Evolutionary conservation across 2,888 invertebrate species (phyloP).

Genomic region (Chloroclysta siterata): DNA sequence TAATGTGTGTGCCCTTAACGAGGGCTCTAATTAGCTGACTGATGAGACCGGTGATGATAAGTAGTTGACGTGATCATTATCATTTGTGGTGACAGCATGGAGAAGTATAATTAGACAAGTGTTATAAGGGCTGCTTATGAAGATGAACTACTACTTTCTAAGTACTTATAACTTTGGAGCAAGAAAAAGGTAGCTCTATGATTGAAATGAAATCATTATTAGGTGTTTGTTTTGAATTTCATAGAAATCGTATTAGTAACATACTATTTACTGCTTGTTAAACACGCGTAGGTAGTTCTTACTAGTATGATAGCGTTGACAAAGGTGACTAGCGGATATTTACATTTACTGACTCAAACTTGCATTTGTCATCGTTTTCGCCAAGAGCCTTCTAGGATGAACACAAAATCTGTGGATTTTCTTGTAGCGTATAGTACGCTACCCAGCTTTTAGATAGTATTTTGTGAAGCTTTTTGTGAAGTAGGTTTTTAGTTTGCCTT

Average conservation of each 20-base stretch:
- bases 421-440: neutral
- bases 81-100: constrained; percentile 26
- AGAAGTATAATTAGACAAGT: constrained; percentile 17
- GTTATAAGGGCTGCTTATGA: constrained; percentile 21
- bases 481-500: constrained; percentile 11
- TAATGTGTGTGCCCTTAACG: constrained; percentile 31
- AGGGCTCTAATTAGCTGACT: constrained; percentile 28
- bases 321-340: no score
- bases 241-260: no score
- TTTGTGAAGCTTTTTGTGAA: neutral
- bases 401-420: neutral
- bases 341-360: no score
- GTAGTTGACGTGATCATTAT: constrained; percentile 29
- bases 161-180: neutral
- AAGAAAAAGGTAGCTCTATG: neutral
- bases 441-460: neutral
- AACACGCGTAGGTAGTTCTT: no score
- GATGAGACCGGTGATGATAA: constrained; percentile 27
- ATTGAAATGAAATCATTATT: no score
- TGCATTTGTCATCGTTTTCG: no score
- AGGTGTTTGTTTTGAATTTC: no score
- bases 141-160: constrained; percentile 12
- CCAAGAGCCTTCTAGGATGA: neutral
- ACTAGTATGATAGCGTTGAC: no score
- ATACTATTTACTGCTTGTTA: no score